Percentiles rank a stretch among this genome's conserved stretches.
Evolutionary conservation across 30 jellyfish, hydroid and myxozoan genomes (phyloP).

Genomic region (Mastigias papua): DNA sequence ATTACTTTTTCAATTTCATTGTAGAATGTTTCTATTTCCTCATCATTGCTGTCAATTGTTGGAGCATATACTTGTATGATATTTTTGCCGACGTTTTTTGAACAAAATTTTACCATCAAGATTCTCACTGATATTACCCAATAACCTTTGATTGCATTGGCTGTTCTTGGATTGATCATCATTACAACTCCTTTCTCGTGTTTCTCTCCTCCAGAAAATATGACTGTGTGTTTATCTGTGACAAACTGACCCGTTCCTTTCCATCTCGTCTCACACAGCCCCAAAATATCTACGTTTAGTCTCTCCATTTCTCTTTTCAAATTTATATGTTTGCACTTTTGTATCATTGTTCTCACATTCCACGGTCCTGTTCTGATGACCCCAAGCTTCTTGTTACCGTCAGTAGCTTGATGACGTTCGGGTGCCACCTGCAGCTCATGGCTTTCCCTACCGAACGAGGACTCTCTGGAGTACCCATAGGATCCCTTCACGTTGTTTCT

Average conservation of each 20-base stretch:
- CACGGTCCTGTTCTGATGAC: too few species aligned
- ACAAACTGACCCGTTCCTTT: not conserved
- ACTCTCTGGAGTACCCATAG: too few species aligned
- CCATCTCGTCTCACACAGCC: not conserved
- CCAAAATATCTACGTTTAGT: not conserved
- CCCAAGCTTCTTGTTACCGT: too few species aligned
- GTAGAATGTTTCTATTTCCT: not conserved
- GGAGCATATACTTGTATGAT: not conserved
- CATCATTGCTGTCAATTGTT: not conserved
- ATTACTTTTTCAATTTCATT: not conserved
- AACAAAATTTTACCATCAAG: not conserved
- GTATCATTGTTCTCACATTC: too few species aligned
- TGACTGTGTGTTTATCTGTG: not conserved
- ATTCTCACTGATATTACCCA: not conserved
- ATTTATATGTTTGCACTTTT: too few species aligned
- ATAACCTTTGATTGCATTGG: not conserved
- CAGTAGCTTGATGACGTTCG: too few species aligned
- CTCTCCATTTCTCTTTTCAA: not conserved
- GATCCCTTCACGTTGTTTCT: too few species aligned
- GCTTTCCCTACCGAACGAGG: too few species aligned
- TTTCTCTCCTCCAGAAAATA: not conserved
- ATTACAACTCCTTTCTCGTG: not conserved
- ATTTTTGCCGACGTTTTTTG: too few species aligned
- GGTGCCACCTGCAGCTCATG: too few species aligned
- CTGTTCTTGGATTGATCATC: not conserved